phyloP scores from a whole-genome alignment of 2,888 invertebrate genomes.

The Tetheella fluctuosa region DNA sequence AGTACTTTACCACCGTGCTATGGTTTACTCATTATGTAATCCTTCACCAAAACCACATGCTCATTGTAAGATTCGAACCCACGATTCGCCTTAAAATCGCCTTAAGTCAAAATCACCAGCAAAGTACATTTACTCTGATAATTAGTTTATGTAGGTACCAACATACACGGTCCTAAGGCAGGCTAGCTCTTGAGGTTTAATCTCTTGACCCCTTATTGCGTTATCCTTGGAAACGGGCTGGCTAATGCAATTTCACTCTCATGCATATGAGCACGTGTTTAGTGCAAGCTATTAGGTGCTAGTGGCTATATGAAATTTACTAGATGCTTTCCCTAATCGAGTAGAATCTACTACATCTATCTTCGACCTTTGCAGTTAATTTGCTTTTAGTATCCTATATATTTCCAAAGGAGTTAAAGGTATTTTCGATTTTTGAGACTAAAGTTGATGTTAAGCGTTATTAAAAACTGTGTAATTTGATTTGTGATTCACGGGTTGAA shows the following conservation, averaged over 20 bases:
- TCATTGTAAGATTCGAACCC: too few species aligned
- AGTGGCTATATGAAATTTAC: neutral
- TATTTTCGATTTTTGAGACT: too few species aligned
- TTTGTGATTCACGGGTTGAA: too few species aligned
- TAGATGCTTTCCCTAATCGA: neutral
- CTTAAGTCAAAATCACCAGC: neutral
- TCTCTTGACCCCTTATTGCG: constrained; percentile 27
- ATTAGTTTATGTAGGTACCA: neutral
- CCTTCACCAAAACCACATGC: too few species aligned
- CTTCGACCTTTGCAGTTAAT: neutral
- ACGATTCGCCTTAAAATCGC: too few species aligned
- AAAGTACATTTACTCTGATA: neutral
- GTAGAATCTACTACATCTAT: neutral
- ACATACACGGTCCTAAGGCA: neutral
- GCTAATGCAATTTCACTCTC: constrained; percentile 19
- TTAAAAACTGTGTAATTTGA: too few species aligned
- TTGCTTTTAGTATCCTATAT: neutral
- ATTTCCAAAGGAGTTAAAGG: too few species aligned
- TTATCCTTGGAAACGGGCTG: constrained; percentile 16
- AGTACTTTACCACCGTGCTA: too few species aligned
- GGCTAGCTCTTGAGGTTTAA: constrained; percentile 13
- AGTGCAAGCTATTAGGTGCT: constrained; percentile 9
- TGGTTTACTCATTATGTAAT: too few species aligned
- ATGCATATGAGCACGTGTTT: constrained; percentile 17
- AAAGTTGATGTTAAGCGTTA: too few species aligned